These are phyloP conservation scores for Scaptomyza parva DNA, from an alignment of 2,888 invertebrate species.

Conservation along the genomic window DNA sequence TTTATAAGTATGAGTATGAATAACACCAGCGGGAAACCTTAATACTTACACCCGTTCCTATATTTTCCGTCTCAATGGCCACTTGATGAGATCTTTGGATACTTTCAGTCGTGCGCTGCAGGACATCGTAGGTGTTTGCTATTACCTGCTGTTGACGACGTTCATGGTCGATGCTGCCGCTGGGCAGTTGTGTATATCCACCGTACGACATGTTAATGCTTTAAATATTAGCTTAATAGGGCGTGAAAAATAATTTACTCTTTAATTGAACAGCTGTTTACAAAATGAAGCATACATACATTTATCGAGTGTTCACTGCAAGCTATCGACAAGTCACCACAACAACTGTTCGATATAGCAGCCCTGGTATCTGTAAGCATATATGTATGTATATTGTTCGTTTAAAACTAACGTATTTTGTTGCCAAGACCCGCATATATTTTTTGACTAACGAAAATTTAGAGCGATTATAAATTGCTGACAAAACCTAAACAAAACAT, in stretches of 20 bases:
- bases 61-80: slow-evolving; percentile 92
- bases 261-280: slow-evolving; percentile 15
- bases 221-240: not conserved
- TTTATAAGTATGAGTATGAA: not conserved
- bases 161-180: slow-evolving; percentile 62
- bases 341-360: not conserved
- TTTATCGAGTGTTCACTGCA: slow-evolving; percentile 4
- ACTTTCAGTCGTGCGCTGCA: slow-evolving; percentile 87
- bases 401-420: slow-evolving; percentile 52
- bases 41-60: slow-evolving; percentile 87
- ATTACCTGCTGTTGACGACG: slow-evolving; percentile 86
- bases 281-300: not conserved
- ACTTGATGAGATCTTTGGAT: slow-evolving; percentile 89
- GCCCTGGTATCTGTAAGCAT: slow-evolving; percentile 27
- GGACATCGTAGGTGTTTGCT: slow-evolving; percentile 72
- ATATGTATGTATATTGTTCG: not conserved
- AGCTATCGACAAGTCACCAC: slow-evolving; percentile 31
- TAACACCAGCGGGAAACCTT: not conserved
- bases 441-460: slow-evolving; percentile 14
- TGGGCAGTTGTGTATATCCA: slow-evolving; percentile 67
- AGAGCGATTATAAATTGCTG: slow-evolving; percentile 63
- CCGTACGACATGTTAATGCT: slow-evolving; percentile 53
- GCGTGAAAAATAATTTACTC: not conserved
- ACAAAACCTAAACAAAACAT: slow-evolving; percentile 51
- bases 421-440: slow-evolving; percentile 35